A percentile compares a stretch with the other conserved stretches of the same genome.
Evolutionary conservation across 1,140 invertebrate genomes (phyloP).

Genomic region (Hyposmocoma kahamanoa): DNA sequence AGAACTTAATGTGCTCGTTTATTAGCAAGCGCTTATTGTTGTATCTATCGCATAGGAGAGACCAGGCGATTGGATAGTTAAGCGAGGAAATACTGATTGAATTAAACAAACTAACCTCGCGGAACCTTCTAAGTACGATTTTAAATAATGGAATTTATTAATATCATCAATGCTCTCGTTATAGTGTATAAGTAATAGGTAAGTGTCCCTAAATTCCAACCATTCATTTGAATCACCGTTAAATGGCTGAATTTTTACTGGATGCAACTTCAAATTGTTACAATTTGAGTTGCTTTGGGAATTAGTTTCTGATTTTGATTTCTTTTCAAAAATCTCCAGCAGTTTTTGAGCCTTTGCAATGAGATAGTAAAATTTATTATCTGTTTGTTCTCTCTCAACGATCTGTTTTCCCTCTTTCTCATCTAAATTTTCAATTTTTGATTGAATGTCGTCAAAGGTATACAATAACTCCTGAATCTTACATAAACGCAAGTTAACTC

Average conservation of each 20-base stretch:
- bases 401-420: neutral
- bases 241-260: constrained; percentile 2
- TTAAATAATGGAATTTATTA: constrained; percentile 5
- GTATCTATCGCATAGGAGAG: constrained; percentile 4
- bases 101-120: neutral
- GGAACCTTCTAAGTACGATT: neutral
- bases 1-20: constrained; percentile 2
- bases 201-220: constrained; percentile 1
- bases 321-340: neutral
- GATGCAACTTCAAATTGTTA: neutral
- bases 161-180: neutral
- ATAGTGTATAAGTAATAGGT: constrained; percentile 4
- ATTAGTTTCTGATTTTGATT: neutral
- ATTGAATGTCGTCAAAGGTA: constrained; percentile 3
- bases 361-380: constrained; percentile 1
- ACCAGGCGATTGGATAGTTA: constrained; percentile 3
- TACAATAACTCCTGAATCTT: constrained; percentile 1
- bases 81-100: neutral
- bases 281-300: neutral
- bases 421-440: constrained; percentile 4
- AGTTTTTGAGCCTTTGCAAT: constrained; percentile 3
- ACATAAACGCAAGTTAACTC: constrained; percentile 3
- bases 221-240: constrained; percentile 1
- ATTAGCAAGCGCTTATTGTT: constrained; percentile 6
- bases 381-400: neutral